Conservation (phyloP, 2,113 vertebrate species). For the Aphyosemion australe region DNA sequence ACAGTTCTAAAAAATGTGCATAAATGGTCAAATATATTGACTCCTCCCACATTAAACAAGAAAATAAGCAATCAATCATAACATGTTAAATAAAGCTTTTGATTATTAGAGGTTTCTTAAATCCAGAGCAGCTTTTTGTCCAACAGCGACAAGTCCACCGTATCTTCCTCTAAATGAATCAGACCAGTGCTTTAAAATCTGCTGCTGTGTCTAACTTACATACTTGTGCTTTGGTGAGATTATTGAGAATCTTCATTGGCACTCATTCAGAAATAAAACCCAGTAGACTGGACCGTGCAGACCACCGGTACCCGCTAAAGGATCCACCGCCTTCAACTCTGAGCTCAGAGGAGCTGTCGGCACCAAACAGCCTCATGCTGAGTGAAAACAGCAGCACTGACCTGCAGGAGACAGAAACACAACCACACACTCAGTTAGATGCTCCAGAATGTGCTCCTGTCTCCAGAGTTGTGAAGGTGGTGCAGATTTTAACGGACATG, state of each 20-base stretch:
- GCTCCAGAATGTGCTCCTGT: too few relatives aligned
- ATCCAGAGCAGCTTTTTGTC: background rate
- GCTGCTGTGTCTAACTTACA: too few relatives aligned
- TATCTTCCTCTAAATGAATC: rapidly evolving
- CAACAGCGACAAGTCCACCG: background rate
- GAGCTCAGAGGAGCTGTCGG: constrained; percentile 35
- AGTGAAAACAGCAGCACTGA: constrained; percentile 54
- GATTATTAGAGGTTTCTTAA: background rate
- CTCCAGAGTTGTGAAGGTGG: too few relatives aligned
- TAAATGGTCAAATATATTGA: background rate
- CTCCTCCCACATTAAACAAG: background rate
- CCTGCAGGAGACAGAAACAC: constrained; percentile 55
- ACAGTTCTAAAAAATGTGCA: background rate
- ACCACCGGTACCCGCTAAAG: constrained; percentile 12
- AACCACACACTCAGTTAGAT: background rate
- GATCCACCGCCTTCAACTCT: constrained; percentile 23
- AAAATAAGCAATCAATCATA: too few relatives aligned
- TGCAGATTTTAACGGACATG: too few relatives aligned
- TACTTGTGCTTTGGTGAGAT: constrained; percentile 3
- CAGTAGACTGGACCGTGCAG: constrained; percentile 26
- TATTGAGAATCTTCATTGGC: constrained; percentile 44
- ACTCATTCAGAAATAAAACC: constrained; percentile 48
- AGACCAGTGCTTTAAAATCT: too few relatives aligned
- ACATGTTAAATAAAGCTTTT: background rate
- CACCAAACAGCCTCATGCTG: constrained; percentile 51